A percentile compares a stretch with the other conserved stretches of the same genome.
Conservation (phyloP, 2,888 invertebrate species). For the Corythucha ciliata region DNA sequence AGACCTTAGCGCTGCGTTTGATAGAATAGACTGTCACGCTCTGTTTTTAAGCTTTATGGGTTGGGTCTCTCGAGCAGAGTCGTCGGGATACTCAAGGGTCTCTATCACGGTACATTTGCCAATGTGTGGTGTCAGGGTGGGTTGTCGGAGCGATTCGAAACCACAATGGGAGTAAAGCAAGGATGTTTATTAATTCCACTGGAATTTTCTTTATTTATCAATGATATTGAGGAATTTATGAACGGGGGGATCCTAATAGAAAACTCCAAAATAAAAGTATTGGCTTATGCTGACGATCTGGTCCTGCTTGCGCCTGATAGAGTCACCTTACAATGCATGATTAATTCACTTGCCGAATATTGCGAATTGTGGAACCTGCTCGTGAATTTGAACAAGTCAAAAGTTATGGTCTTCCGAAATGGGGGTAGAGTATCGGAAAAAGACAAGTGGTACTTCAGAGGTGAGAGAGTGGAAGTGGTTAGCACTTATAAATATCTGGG, state of each 20-base stretch:
- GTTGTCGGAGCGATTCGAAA: constrained; percentile 3
- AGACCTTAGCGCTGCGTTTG: too few species aligned
- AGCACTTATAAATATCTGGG: constrained; percentile 16
- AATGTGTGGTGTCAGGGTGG: too few species aligned
- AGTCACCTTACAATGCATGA: constrained; percentile 19
- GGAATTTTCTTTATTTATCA: constrained; percentile 14
- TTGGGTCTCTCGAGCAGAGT: too few species aligned
- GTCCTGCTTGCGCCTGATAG: constrained; percentile 20
- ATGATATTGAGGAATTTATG: constrained; percentile 17
- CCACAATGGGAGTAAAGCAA: constrained; percentile 8
- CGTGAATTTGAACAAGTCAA: constrained; percentile 20
- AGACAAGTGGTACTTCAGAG: constrained; percentile 12
- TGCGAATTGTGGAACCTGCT: constrained; percentile 22
- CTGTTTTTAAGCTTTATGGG: too few species aligned
- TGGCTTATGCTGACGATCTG: constrained; percentile 24
- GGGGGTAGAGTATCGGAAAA: constrained; percentile 14
- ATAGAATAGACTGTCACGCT: too few species aligned
- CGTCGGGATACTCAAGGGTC: too few species aligned
- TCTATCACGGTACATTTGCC: too few species aligned
- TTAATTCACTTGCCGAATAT: constrained; percentile 16
- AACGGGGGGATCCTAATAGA: constrained; percentile 15
- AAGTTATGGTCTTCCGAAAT: constrained; percentile 23
- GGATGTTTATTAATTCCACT: constrained; percentile 12
- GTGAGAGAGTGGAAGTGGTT: constrained; percentile 15
- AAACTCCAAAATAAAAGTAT: constrained; percentile 11